Base-by-base conservation (phyloP, 2,113 vertebrate species). In the Gymnocephalus cernua region DNA sequence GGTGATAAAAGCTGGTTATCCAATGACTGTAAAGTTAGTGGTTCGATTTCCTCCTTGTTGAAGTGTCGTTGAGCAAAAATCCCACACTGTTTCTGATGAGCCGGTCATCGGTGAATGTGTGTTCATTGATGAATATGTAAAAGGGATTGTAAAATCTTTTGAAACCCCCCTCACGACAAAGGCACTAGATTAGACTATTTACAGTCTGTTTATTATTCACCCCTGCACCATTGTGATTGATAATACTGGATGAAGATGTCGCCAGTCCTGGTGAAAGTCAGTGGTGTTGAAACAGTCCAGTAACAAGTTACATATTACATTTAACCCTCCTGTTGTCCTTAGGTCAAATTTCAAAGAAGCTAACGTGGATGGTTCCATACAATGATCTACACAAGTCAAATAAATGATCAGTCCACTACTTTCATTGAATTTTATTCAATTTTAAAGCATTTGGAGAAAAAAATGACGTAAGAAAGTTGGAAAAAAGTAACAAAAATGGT, bases 131-230 rank as follows among this genome's bases (percentile, higher is more conserved):
- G 27, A 69, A 23, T 11, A 45, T 58, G 29, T 35, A 16, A 47
- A 47, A 64, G 10, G 29, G 45, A 50, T 21, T 27, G 45, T 38
- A 27, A 38, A 29, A 25, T 44, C 16, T 16, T 67, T 35, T 5
- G 25, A 66, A 69, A 25, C 14, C 6, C 25, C 27, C 21, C 18
- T 56, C 11, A 70, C 11, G n/a, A 57, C 15, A 53, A 59, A 82
- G 29, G 18, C 25, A 32, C 19, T 19, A 38, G 32, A 68, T n/a
- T 19, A 41, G 9, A 32, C 32, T 41, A 41, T 41, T 29, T 59
- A 27, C 12, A 70, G 1, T 35, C 11, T 45, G 45, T 83, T 77
- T 58, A 62, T 45, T 10, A 6, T 53, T 68, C 15, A 81, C 23
- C 35, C 53, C 21, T 6, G 14, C 18, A 47, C 16, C 70, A 56